Evolutionary conservation across 2,888 invertebrate genomes (phyloP).

Genomic region (Ectemnius lituratus): DNA sequence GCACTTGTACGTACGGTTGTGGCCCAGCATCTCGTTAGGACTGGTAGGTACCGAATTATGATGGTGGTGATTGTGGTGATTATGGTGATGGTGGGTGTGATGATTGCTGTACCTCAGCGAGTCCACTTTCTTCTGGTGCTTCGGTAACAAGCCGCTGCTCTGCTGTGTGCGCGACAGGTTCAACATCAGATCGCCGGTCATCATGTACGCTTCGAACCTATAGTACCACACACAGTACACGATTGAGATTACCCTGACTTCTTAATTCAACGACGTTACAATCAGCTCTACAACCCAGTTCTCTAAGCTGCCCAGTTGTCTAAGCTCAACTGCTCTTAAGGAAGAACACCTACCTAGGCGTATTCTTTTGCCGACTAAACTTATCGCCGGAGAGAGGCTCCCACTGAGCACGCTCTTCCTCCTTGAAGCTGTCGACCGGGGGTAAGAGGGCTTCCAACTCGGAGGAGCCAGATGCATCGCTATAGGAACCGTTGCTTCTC

Average conservation of each 20-base stretch:
- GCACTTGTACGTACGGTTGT: constrained; percentile 78
- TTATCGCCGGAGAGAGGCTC: constrained; percentile 79
- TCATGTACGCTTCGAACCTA: constrained; percentile 96
- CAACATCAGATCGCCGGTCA: constrained; percentile 97
- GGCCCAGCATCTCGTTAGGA: constrained; percentile 83
- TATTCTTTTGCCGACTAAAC: constrained; percentile 74
- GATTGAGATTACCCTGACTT: neutral
- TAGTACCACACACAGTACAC: constrained; percentile 31
- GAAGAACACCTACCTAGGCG: constrained; percentile 70
- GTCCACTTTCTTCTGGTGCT: constrained; percentile 81
- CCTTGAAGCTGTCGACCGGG: constrained; percentile 76
- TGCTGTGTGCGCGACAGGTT: constrained; percentile 92
- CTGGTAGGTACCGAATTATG: constrained; percentile 86
- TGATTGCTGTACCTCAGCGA: constrained; percentile 81
- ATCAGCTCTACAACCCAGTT: neutral
- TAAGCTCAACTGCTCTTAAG: neutral
- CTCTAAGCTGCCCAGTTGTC: neutral
- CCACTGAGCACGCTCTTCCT: constrained; percentile 80
- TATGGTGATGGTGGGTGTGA: constrained; percentile 79
- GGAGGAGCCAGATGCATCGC: constrained; percentile 74
- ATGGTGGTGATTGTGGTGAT: constrained; percentile 79
- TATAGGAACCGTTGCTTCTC: constrained; percentile 81
- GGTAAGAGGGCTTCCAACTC: constrained; percentile 78
- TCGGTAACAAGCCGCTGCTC: constrained; percentile 82
- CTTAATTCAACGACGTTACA: neutral